These are phyloP conservation scores for Penaeus chinensis DNA, from an alignment of 1,140 invertebrate genomes.

Conservation along the genomic window DNA sequence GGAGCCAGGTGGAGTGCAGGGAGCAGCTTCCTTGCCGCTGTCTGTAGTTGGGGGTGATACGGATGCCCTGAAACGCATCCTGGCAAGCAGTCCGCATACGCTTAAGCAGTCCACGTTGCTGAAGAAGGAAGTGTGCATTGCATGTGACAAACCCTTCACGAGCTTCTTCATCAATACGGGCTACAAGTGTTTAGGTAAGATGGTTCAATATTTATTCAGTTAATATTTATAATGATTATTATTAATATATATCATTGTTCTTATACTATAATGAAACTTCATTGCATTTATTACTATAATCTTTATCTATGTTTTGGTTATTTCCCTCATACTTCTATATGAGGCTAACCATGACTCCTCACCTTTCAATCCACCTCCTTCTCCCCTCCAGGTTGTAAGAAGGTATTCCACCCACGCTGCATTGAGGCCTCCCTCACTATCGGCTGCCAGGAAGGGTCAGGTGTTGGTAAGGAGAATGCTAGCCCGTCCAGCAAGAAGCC, in stretches of 20 bases:
- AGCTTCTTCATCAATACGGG: conserved; percentile 81
- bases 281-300: not conserved
- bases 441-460: conserved; percentile 44
- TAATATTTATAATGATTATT: conserved; percentile 20
- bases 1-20: conserved; percentile 38
- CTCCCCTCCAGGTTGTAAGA: conserved; percentile 76
- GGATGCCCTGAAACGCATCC: conserved; percentile 46
- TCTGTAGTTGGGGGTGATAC: conserved; percentile 8
- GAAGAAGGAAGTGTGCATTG: conserved; percentile 82
- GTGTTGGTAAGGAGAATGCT: conserved; percentile 70
- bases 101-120: conserved; percentile 68
- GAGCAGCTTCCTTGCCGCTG: conserved; percentile 16
- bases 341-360: not conserved
- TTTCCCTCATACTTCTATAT: not conserved
- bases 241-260: no score
- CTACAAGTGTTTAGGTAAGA: conserved; percentile 78
- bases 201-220: not conserved
- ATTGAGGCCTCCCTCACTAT: conserved; percentile 65
- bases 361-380: not conserved
- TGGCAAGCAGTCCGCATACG: conserved; percentile 45
- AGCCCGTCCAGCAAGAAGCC: conserved; percentile 49
- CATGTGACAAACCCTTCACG: conserved; percentile 82
- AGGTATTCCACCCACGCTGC: conserved; percentile 89
- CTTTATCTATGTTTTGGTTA: not conserved
- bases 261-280: no score